Evolutionary conservation across 2,797 vertebrate species (phyloP).

Genomic region (Sandelia bainsii): DNA sequence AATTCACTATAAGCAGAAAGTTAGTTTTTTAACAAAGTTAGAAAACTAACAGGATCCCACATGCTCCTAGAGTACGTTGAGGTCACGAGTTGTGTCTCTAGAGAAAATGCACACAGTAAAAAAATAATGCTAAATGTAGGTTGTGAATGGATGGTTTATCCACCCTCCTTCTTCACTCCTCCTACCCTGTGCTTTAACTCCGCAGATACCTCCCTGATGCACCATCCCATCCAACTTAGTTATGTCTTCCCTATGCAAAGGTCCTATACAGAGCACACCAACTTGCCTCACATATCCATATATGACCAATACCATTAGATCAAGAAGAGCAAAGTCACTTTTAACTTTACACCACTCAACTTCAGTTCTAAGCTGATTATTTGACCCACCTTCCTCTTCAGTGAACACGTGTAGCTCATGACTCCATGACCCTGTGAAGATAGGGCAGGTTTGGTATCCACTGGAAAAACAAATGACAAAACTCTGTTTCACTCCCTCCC

Average conservation of each 20-base stretch:
- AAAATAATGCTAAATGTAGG: no score
- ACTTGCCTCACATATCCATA: conserved; percentile 9
- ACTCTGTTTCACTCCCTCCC: background rate
- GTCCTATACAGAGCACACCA: conserved; percentile 6
- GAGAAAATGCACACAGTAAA: no score
- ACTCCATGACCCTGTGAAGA: conserved; percentile 19
- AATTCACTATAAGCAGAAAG: no score
- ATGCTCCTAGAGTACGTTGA: no score
- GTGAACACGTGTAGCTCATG: background rate
- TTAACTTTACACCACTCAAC: background rate
- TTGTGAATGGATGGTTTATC: background rate
- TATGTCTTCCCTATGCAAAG: conserved; percentile 1
- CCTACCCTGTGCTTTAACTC: background rate
- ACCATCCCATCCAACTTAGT: background rate
- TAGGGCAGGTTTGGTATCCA: conserved; percentile 15
- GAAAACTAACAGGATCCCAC: no score
- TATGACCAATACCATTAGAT: conserved; percentile 2
- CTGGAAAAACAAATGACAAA: conserved; percentile 1
- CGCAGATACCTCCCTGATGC: background rate
- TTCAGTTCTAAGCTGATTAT: background rate
- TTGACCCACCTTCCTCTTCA: background rate
- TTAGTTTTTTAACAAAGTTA: no score
- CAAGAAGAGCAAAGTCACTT: background rate
- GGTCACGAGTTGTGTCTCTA: no score
- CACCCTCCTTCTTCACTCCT: background rate